A percentile compares a stretch with the other conserved stretches of the same genome.
phyloP scores from a whole-genome alignment of 2,797 vertebrate species.

The Chloroceryle inda region DNA sequence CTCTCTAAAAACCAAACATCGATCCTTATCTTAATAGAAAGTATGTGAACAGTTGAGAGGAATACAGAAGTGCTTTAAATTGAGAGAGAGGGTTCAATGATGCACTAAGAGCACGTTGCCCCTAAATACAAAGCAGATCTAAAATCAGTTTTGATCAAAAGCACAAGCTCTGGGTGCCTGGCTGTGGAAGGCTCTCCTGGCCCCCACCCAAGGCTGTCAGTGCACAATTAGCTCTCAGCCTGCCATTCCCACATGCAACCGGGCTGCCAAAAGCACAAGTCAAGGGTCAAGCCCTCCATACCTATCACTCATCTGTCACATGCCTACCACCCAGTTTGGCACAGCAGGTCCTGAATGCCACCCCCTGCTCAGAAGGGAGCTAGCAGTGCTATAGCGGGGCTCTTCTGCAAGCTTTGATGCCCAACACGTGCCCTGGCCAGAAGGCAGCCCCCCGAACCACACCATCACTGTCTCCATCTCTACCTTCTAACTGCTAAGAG shows the following conservation, averaged over 20 bases:
- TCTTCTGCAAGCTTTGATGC: neutral
- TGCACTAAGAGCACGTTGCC: neutral
- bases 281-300: neutral
- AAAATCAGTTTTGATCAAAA: neutral
- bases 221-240: rapidly evolving
- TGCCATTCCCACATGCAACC: rapidly evolving
- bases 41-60: neutral
- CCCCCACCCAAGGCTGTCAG: neutral
- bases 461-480: neutral
- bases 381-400: rapidly evolving
- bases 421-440: neutral
- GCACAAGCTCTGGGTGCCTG: neutral
- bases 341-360: neutral
- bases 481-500: neutral
- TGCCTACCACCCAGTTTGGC: neutral
- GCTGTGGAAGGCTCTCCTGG: neutral
- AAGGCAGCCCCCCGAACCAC: neutral
- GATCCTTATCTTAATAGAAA: conserved; percentile 48
- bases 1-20: conserved; percentile 30
- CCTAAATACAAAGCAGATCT: neutral
- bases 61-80: conserved; percentile 15
- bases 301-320: neutral
- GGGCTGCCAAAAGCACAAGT: neutral
- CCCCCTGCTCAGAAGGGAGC: neutral
- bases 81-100: neutral